Percentiles rank a stretch among this genome's conserved stretches.
Evolutionary conservation across 53 echinoderm and acorn worm genomes (phyloP).

Genomic region (Crossaster papposus): DNA sequence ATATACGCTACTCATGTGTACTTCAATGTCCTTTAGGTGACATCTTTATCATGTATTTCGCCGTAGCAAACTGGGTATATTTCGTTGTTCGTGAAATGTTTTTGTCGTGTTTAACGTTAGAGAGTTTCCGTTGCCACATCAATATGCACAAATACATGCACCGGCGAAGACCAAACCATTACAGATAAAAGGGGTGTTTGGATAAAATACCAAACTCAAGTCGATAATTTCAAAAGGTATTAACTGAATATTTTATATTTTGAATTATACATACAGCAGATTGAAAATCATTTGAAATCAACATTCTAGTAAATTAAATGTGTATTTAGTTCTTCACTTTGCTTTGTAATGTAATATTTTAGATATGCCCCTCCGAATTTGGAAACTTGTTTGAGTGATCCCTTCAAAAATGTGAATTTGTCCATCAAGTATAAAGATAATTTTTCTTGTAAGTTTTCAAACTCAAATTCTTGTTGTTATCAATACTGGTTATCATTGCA

Average conservation of each 20-base stretch:
- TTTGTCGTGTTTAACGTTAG: no score
- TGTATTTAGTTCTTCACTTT: not conserved
- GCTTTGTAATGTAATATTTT: not conserved
- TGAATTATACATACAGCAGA: not conserved
- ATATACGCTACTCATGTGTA: not conserved
- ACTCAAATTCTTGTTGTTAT: not conserved
- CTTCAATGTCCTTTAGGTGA: not conserved
- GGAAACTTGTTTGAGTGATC: slow-evolving; percentile 18
- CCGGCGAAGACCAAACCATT: slow-evolving; percentile 22
- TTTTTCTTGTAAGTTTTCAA: not conserved
- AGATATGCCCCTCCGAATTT: not conserved
- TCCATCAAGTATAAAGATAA: not conserved
- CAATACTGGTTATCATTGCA: no score
- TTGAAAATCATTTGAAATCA: not conserved
- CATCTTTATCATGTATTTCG: not conserved
- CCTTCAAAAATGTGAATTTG: slow-evolving; percentile 47
- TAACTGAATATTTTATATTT: not conserved
- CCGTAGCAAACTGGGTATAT: slow-evolving; percentile 19
- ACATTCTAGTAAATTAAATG: not conserved
- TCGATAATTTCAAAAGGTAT: not conserved
- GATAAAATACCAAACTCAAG: not conserved
- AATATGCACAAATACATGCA: not conserved
- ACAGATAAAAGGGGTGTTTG: slow-evolving; percentile 2
- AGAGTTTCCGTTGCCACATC: slow-evolving; percentile 17
- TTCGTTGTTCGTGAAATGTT: not conserved